These are phyloP conservation scores for Psococerastis gibbosa DNA, from an alignment of 2,888 invertebrate genomes.

Conservation along the genomic window DNA sequence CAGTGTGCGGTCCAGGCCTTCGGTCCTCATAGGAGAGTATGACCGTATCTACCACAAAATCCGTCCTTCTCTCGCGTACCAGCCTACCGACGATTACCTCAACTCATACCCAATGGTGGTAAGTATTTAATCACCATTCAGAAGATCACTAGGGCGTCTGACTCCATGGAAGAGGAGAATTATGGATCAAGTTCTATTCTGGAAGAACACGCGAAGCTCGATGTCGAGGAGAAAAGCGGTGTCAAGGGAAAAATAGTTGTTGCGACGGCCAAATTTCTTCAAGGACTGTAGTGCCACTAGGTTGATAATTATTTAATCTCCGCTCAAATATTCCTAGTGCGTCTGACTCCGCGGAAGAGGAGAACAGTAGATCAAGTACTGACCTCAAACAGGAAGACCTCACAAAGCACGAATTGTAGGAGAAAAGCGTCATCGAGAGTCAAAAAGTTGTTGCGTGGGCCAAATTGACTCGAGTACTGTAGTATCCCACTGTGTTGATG, in stretches of 20 bases:
- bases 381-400: too few species aligned
- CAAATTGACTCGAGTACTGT: too few species aligned
- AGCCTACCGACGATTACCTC: conserved; percentile 56
- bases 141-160: not conserved
- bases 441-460: too few species aligned
- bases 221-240: not conserved
- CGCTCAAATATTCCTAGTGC: too few species aligned
- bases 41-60: conserved; percentile 47
- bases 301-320: too few species aligned
- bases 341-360: too few species aligned
- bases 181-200: too few species aligned
- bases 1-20: conserved; percentile 18
- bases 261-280: conserved; percentile 1
- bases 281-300: not conserved
- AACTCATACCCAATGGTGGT: conserved; percentile 58
- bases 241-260: not conserved
- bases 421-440: too few species aligned
- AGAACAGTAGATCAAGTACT: too few species aligned
- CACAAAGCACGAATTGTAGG: too few species aligned
- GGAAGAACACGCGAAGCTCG: too few species aligned
- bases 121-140: conserved; percentile 25
- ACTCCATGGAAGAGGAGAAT: conserved; percentile 12
- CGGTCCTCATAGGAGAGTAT: conserved; percentile 42
- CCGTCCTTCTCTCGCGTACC: conserved; percentile 38
- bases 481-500: too few species aligned